Percentiles rank a stretch among this genome's conserved stretches.
Conservation (phyloP, 1,140 invertebrate species). For the Lithobius niger region DNA sequence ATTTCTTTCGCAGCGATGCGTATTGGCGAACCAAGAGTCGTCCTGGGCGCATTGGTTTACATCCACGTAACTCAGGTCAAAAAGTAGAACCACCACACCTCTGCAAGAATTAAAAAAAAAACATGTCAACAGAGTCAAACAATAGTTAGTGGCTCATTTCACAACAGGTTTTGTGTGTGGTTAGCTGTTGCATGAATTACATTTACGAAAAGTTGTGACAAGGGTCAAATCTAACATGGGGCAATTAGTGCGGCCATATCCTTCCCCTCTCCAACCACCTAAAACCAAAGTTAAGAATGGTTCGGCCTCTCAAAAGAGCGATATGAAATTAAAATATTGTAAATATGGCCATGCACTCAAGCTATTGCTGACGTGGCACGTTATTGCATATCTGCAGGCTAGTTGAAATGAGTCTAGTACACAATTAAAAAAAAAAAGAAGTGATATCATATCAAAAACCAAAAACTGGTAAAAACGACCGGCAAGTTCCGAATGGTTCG, state of each 20-base stretch:
- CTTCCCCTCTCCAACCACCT: background rate
- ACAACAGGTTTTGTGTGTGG: background rate
- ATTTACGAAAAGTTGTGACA: background rate
- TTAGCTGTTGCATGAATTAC: background rate
- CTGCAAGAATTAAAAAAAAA: constrained; percentile 24
- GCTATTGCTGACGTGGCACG: too few relatives aligned
- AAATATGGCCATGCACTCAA: too few relatives aligned
- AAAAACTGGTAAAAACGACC: too few relatives aligned
- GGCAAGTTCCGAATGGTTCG: too few relatives aligned
- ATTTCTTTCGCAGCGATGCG: constrained; percentile 31
- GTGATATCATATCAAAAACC: too few relatives aligned
- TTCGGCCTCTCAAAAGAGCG: too few relatives aligned
- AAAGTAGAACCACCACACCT: constrained; percentile 33
- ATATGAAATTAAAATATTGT: too few relatives aligned
- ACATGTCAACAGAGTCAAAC: background rate
- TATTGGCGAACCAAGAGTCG: constrained; percentile 28
- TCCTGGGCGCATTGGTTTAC: constrained; percentile 34
- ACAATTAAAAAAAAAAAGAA: too few relatives aligned
- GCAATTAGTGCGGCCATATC: background rate
- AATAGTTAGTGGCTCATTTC: background rate
- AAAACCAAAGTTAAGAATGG: too few relatives aligned
- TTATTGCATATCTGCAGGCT: too few relatives aligned
- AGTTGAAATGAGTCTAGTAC: too few relatives aligned
- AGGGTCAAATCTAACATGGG: background rate
- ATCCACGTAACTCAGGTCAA: constrained; percentile 29